Base-by-base conservation (phyloP, 2,113 vertebrate species). In the Oceanodroma tethys region DNA sequence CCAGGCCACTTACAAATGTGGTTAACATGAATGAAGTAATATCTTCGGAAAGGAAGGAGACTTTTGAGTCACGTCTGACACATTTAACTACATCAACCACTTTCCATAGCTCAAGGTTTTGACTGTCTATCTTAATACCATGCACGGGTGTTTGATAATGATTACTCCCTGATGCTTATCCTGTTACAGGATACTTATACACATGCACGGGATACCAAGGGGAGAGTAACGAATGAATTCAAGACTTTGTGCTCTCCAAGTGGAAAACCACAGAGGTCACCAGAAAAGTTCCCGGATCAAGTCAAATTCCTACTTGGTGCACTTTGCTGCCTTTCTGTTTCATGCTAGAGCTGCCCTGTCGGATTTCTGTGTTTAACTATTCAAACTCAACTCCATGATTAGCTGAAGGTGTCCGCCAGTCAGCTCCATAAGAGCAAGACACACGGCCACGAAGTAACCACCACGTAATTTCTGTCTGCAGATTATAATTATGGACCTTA, bases 21-120 rank as follows among this genome's bases (percentile, higher is more conserved):
- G 95, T 97, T 97, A 97, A 90, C 88, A 90, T 95, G 94, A 98
- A 97, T 97, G 95, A 97, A 98, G 96, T 96, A 96, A 98, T 96
- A 97, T 97, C 92, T 97, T 97, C 78, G 1, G 93, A 97, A 95
- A 94, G 95, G 95, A 97, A 97, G 94, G 96, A 98, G 95, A 97
- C 92, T 93, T 94, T 95, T 97, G 97, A 98, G 96, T 98, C 97
- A 98, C 67, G 95, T 97, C 97, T 98, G 95, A 97, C 97, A 98
- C 96, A 98, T 97, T 97, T 97, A 97, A 96, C 89, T 95, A 71
- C 90, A 95, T 75, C 78, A 67, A 94, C 76, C 86, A 67, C 85
- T 95, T 97, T 95, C 94, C 88, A 78, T 56, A 93, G 90, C 94
- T 89, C 81, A 78, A 76, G 73, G 42, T 88, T 97, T 96, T 76